A percentile compares a stretch with the other conserved stretches of the same genome.
Conservation (phyloP, 2,888 invertebrate genomes). For the Ornithoptera priamus region DNA sequence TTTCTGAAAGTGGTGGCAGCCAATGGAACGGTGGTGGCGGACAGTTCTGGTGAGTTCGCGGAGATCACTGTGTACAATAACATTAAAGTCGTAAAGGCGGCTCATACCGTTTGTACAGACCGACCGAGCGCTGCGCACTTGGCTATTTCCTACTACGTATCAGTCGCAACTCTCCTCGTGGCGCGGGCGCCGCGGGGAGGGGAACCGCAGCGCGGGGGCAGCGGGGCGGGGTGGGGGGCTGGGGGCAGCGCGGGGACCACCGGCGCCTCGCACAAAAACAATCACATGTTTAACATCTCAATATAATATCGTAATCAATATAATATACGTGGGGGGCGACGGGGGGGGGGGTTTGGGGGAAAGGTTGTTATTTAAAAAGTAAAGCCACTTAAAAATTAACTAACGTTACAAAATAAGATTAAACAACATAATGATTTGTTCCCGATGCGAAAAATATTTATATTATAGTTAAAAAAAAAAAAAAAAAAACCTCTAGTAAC, state of each 20-base stretch:
- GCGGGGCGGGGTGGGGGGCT: too few species aligned
- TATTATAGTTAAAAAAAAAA: slow-evolving; percentile 62
- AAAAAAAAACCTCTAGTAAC: slow-evolving; percentile 58
- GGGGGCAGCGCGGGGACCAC: too few species aligned
- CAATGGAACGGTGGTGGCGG: neutral
- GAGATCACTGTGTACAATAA: slow-evolving; percentile 64
- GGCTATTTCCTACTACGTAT: slow-evolving; percentile 71
- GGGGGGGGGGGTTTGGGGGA: slow-evolving; percentile 19
- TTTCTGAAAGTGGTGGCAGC: neutral
- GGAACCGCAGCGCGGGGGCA: too few species aligned
- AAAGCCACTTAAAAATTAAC: slow-evolving; percentile 78
- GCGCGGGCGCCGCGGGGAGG: too few species aligned
- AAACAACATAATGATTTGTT: slow-evolving; percentile 80
- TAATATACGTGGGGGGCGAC: slow-evolving; percentile 50
- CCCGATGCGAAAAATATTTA: slow-evolving; percentile 75
- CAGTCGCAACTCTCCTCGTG: slow-evolving; percentile 72
- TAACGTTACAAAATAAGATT: slow-evolving; percentile 80
- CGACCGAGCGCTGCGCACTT: slow-evolving; percentile 58
- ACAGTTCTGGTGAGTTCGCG: slow-evolving; percentile 30
- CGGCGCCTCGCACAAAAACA: slow-evolving; percentile 66
- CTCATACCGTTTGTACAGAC: slow-evolving; percentile 78
- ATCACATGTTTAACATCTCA: slow-evolving; percentile 78
- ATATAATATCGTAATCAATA: slow-evolving; percentile 70
- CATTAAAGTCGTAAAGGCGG: slow-evolving; percentile 76
- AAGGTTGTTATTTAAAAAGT: slow-evolving; percentile 59